Base-by-base conservation (phyloP, 1,140 invertebrate genomes). In the Mizuhopecten yessoensis region DNA sequence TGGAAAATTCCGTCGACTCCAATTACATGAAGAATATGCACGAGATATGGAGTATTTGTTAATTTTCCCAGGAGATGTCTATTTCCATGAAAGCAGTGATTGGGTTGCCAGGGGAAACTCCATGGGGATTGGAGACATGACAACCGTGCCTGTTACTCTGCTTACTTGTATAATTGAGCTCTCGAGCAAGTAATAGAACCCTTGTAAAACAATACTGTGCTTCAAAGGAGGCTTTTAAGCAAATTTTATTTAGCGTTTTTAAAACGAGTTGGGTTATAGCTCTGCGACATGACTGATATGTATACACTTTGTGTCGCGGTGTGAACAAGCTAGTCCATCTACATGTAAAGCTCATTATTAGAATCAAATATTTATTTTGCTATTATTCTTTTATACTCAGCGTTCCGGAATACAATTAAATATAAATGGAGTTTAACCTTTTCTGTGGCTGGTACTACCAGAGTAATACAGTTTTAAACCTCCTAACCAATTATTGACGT, bases 201-300 rank as follows among this genome's bases (percentile, higher is more conserved):
- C 29, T 75, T 29, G 57, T 75, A 75, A 75, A 23, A 75, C n/a
- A 75, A 75, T 75, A 29, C 57, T 29, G 11, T 5, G 57, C 57
- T 75, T 75, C 57, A 75, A 75, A n/a, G 57, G 57, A 29, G 57
- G 57, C 57, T 75, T 75, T 75, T 75, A 75, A 75, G 57, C 57
- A 75, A 75, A 75, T 75, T 75, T 75, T 75, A 75, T 75, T 75
- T 75, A 3, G 57, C 57, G 57, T 9, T 75, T 75, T 75, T 29
- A 75, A n/a, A 75, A 75, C 57, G n/a, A 29, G 57, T 29, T 75
- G 5, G 5, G 23, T 75, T 29, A 75, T 5, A 9, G 23, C 57
- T 9, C 9, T 75, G 2, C 57, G n/a, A n/a, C 23, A 75, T 75
- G 57, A 75, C n/a, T 75, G 57, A 75, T 75, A 75, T n/a, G 57